Evolutionary conservation across 1,140 invertebrate species (phyloP), one percentile per base, ranked within the genome.

Genomic region (Meteorus sp.): DNA sequence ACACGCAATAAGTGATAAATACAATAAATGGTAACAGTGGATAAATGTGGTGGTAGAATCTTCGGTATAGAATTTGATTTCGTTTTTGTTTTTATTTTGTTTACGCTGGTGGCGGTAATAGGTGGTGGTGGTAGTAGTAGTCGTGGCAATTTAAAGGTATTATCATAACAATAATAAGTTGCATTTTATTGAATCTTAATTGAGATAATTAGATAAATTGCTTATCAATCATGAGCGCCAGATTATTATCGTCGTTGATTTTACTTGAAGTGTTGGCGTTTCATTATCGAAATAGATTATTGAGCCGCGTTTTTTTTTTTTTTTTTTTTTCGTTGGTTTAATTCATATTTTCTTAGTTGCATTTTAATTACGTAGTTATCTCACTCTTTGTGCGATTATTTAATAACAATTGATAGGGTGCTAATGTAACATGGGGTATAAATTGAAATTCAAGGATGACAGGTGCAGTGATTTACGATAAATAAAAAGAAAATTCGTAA

Each of bases 91-190:
- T 41, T 44, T 44, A 4, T 44, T 44, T 44, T 35, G 19, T 37
- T 2, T 29, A 7, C 13, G 44, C 9, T 59, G 35, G 20, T 52
- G 50, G 48, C 35, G 50, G 48, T 59, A 52, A 25, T 59, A 52
- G 37, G 47, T 52, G 50, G 47, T 56, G 43, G 54, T 58, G 37
- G 45, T 58, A 35, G 55, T 56, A 56, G 45, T 52, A 59, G 56
- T 59, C 33, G 33, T 59, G 19, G 33, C 25, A 52, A 8, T 45
- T 56, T 17, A 25, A 33, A 29, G 22, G 44, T 47, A 37, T 37
- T 43, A 47, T 57, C 15, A 9, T 43, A 58, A 20, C 20, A 59
- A 33, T 59, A 43, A 31, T 39, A 25, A 27, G 23, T 48, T 48
- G 23, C 20, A 48, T 25, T n/a, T 23, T 13, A 25, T 48, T 48